Evolutionary conservation across 2,888 invertebrate genomes (phyloP).

Genomic region (Physocephala rufipes): DNA sequence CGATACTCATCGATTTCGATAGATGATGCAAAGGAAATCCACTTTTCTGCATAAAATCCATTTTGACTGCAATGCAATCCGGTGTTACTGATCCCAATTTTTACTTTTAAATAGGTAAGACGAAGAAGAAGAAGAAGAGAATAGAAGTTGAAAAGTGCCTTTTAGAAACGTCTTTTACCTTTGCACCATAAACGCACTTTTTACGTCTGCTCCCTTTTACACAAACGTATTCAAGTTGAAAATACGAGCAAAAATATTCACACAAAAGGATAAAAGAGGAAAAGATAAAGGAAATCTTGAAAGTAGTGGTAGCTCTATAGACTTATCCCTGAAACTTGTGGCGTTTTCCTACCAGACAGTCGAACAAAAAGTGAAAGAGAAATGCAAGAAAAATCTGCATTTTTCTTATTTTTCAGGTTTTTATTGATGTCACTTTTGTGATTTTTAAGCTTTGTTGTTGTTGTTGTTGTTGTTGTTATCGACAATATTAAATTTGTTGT

Average conservation of each 20-base stretch:
- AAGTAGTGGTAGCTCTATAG: too few relatives aligned
- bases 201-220: neutral
- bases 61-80: neutral
- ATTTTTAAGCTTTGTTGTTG: neutral
- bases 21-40: neutral
- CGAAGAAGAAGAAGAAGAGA: too few relatives aligned
- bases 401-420: too few relatives aligned
- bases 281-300: neutral
- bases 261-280: neutral
- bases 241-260: neutral
- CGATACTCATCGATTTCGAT: slow-evolving; percentile 1
- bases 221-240: neutral
- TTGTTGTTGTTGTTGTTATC: too few relatives aligned
- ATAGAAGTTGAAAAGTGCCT: neutral
- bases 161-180: neutral
- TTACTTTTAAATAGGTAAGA: neutral
- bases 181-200: neutral
- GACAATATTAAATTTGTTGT: too few relatives aligned
- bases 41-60: neutral
- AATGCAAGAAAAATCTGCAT: too few relatives aligned
- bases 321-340: too few relatives aligned
- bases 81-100: neutral
- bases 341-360: too few relatives aligned
- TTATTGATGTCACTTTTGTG: neutral
- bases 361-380: too few relatives aligned